Conservation (phyloP, 2,797 vertebrate species). For the Cynodonichthys magdalenae region DNA sequence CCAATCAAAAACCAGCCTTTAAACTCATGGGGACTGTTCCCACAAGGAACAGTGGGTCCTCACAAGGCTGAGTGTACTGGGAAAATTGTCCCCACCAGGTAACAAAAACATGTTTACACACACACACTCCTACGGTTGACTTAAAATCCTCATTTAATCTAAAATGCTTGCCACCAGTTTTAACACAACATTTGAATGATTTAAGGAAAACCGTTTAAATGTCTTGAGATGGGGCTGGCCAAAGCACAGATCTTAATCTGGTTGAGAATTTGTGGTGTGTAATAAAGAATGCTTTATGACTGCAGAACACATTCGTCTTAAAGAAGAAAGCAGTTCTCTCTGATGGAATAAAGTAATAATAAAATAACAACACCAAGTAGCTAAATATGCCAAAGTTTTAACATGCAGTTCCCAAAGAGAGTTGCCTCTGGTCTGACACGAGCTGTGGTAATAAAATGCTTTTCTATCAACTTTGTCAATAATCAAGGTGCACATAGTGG, state of each 20-base stretch:
- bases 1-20: too few relatives aligned
- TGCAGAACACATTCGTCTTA: background rate
- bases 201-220: background rate
- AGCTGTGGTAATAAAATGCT: background rate
- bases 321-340: background rate
- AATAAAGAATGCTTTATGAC: background rate
- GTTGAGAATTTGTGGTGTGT: background rate
- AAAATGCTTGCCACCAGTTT: background rate
- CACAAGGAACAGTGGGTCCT: too few relatives aligned
- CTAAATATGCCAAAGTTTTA: background rate
- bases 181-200: background rate
- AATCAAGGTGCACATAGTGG: background rate
- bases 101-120: background rate
- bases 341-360: background rate
- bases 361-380: background rate
- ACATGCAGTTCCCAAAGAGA: background rate
- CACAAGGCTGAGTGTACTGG: too few relatives aligned
- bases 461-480: background rate
- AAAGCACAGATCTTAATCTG: background rate
- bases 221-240: background rate
- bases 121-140: background rate
- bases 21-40: too few relatives aligned
- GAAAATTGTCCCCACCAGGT: too few relatives aligned
- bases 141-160: background rate
- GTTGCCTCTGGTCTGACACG: background rate